Evolutionary conservation across 2,797 vertebrate species (phyloP), one percentile per base, ranked within the genome.

Genomic region (Tiaroga cobitis): DNA sequence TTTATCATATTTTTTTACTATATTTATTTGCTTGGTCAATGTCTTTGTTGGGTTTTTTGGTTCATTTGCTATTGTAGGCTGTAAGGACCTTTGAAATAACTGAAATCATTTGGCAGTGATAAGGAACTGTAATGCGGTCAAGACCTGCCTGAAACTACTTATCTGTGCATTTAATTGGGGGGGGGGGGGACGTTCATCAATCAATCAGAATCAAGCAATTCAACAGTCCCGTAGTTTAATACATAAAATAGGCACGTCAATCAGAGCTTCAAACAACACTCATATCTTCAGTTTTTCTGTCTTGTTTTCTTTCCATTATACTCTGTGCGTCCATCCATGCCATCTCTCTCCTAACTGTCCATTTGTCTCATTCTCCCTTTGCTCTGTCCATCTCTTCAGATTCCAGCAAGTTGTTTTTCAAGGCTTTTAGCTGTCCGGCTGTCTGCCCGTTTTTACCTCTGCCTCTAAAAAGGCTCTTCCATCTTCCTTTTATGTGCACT

Each of bases 401-500:
- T 32, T 41, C 15, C 68, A 56, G 65, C 56, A 54, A 67, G 43
- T 76, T 83, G 61, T 67, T 77, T 76, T 77, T 34, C 8, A 29
- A 84, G n/a, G 75, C 75, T 61, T 84, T 84, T 70, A 79, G 75
- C 82, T 54, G 5, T 51, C 78, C 13, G 3, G 7, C 63, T 81
- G 65, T 84, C 75, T 59, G n/a, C 8, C 29, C 5, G 13, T 61
- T 41, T 79, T 79, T 84, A 43, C 49, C 75, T 75, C 43, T 73
- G 54, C 26, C 69, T 65, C 72, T 74, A 43, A 78, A 84, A 69
- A 16, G 74, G 63, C 72, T 51, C 72, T 68, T 75, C 59, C 41
- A 83, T 77, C 73, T 77, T 65, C 59, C 82, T 77, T 54, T 77
- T 77, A 84, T 69, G 43, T 59, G 15, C 65, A 84, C 74, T 72